These are phyloP conservation scores for Hydrozoanthus gracilis DNA, from an alignment of 92 coral and sea anemone species.

Conservation along the genomic window DNA sequence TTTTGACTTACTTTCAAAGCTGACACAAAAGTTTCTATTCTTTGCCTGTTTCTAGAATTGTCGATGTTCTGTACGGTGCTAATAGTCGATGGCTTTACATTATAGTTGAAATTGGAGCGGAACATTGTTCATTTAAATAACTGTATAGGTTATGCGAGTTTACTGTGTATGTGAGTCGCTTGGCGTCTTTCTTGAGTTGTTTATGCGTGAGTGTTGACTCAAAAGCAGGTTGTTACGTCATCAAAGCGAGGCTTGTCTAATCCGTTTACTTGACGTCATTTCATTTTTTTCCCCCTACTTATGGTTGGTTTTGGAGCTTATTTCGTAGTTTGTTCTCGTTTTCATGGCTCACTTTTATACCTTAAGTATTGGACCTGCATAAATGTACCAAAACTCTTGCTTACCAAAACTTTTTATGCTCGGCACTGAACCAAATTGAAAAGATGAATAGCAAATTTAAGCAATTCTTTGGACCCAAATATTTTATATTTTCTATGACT, in stretches of 20 bases:
- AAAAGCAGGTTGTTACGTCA: constrained; percentile 24
- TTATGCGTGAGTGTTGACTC: constrained; percentile 4
- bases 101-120: constrained; percentile 27
- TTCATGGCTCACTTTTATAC: too few species aligned
- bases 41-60: neutral
- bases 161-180: neutral
- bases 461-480: too few species aligned
- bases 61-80: constrained; percentile 15
- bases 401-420: too few species aligned
- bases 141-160: neutral
- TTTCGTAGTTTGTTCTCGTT: too few species aligned
- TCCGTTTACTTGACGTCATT: neutral
- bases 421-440: too few species aligned
- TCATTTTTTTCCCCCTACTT: neutral
- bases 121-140: constrained; percentile 3
- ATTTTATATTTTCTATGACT: too few species aligned
- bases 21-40: constrained; percentile 29
- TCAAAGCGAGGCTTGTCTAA: constrained; percentile 24
- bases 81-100: constrained; percentile 4
- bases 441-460: too few species aligned
- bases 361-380: too few species aligned
- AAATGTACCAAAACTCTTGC: too few species aligned
- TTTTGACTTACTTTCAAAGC: constrained; percentile 22
- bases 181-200: neutral
- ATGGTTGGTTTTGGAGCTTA: too few species aligned